Percentiles rank a stretch among this genome's conserved stretches.
Evolutionary conservation across 1,140 invertebrate species (phyloP).

Genomic region (Bombus cullumanus): DNA sequence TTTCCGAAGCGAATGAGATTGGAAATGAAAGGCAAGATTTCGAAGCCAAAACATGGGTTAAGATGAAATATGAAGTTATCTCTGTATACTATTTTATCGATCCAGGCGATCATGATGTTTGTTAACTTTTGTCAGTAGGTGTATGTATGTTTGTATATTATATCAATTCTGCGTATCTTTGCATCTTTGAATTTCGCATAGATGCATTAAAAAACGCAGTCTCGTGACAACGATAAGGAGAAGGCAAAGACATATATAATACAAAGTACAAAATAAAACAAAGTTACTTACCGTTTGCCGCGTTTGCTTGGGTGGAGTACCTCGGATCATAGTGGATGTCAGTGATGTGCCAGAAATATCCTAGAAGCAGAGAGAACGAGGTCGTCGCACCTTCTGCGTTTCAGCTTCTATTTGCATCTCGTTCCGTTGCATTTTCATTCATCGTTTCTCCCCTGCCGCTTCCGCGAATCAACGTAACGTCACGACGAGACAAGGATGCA

Average conservation of each 20-base stretch:
- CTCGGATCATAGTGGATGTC: conserved; percentile 94
- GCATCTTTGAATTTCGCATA: too few species aligned
- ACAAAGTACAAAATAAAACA: too few species aligned
- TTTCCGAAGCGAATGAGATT: too few species aligned
- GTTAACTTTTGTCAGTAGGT: too few species aligned
- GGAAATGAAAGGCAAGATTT: too few species aligned
- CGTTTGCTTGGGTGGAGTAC: conserved; percentile 89
- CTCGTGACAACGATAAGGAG: background rate
- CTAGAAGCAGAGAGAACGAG: conserved; percentile 85
- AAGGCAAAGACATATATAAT: background rate
- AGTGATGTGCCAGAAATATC: conserved; percentile 96
- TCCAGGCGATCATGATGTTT: too few species aligned
- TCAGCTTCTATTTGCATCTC: conserved; percentile 37
- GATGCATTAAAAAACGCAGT: too few species aligned
- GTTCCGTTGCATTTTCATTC: conserved; percentile 43
- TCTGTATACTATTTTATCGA: too few species aligned
- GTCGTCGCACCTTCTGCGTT: conserved; percentile 20
- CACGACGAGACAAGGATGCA: background rate
- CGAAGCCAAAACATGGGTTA: too few species aligned
- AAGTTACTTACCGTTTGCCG: conserved; percentile 86
- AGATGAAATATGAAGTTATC: too few species aligned
- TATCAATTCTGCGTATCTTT: too few species aligned
- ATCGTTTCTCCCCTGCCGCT: conserved; percentile 19
- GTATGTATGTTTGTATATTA: too few species aligned
- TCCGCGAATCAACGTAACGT: conserved; percentile 21